These are phyloP conservation scores for Eristalinus sepulchralis DNA, from an alignment of 2,888 invertebrate genomes.

Conservation along the genomic window DNA sequence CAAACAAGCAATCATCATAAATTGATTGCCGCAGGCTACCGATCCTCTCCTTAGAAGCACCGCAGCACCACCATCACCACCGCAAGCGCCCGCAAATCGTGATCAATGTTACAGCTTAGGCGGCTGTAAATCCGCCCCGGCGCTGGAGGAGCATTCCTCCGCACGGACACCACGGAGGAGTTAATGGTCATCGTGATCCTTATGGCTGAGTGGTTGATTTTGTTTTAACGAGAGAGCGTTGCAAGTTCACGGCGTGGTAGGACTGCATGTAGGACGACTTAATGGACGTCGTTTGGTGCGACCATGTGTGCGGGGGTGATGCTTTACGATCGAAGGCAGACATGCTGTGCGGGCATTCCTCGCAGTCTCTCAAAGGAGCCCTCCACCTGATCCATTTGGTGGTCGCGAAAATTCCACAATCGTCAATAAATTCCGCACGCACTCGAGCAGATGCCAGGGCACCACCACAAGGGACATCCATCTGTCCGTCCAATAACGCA, in stretches of 20 bases:
- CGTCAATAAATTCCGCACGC: background rate
- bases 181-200: background rate
- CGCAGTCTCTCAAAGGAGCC: background rate
- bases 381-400: background rate
- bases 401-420: background rate
- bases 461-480: background rate
- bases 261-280: background rate
- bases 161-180: background rate
- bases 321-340: background rate
- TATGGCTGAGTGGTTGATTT: background rate
- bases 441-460: background rate
- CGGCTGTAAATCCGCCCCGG: constrained; percentile 5
- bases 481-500: constrained; percentile 25
- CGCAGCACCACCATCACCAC: background rate
- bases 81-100: background rate
- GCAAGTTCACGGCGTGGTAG: background rate
- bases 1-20: constrained; percentile 64
- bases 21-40: constrained; percentile 60
- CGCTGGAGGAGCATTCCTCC: background rate
- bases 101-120: constrained; percentile 26
- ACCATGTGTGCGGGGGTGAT: background rate
- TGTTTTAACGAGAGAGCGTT: background rate
- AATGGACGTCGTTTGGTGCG: background rate
- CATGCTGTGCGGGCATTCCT: background rate
- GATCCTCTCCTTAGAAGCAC: constrained; percentile 42